Evolutionary conservation across 1,140 invertebrate species (phyloP), one percentile per base, ranked within the genome.

Genomic region (Diabrotica undecimpunctata): DNA sequence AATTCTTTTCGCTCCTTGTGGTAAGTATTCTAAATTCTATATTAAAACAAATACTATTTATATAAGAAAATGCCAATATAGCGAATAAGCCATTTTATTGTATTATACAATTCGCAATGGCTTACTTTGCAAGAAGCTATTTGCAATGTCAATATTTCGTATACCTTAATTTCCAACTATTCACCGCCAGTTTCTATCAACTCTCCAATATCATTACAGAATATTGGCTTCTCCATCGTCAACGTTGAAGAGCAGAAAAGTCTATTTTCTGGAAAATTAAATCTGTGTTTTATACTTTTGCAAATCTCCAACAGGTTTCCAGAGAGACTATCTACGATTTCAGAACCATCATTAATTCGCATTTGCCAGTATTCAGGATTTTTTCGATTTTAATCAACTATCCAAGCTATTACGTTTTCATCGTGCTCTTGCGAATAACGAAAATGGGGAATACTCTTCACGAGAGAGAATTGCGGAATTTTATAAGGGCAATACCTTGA

Each of bases 251-350:
- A 46, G 41, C 41, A 46, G 41, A 46, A 46, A 46, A 46, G 41
- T 46, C 41, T 46, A 46, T 46, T 46, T 46, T 46, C 41, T 46
- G 41, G n/a, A 46, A 46, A 46, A 46, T 46, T 46, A 46, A 46
- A 46, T 46, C 41, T 46, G 4, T 46, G 41, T 6, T 46, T 46
- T n/a, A 46, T 46, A 46, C 41, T 46, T 8, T 46, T 46, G 41
- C 41, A 46, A 46, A 46, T 46, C 41, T 46, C 41, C 41, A 46
- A n/a, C 41, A 46, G 41, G 8, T 8, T 46, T 46, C 41, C 41
- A 46, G 41, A 46, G 8, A 8, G 41, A 3, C 41, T 46, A 46
- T 46, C 41, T 46, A 46, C 41, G 41, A 46, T 10, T 46, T n/a
- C 41, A 46, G 41, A 6, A 8, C 41, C 41, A 46, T 46, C 41